Percentiles rank a stretch among this genome's conserved stretches.
Evolutionary conservation across 2,113 vertebrate species (phyloP).

Genomic region (Zeus faber): DNA sequence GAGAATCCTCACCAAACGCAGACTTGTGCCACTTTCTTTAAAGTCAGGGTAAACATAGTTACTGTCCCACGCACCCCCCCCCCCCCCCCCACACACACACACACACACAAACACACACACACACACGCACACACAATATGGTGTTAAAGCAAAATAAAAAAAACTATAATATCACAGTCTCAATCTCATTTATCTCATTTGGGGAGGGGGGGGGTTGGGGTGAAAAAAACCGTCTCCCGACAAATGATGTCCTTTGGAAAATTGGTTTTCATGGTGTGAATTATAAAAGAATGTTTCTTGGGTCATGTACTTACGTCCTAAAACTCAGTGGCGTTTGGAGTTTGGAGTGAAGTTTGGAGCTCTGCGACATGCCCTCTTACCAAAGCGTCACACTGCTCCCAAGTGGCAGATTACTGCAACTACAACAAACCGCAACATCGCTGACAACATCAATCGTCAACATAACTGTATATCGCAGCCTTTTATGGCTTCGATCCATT

Average conservation of each 20-base stretch:
- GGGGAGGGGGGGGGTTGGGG: too few relatives aligned
- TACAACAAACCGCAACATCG: constrained; percentile 6
- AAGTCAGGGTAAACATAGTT: background rate
- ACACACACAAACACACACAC: constrained; percentile 7
- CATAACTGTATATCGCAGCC: too few relatives aligned
- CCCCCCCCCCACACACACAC: background rate
- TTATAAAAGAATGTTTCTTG: too few relatives aligned
- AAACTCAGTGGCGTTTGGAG: background rate
- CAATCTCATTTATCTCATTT: too few relatives aligned
- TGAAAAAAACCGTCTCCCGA: too few relatives aligned
- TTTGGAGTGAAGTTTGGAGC: background rate
- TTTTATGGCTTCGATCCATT: too few relatives aligned
- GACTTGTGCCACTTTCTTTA: constrained; percentile 2
- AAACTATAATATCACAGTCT: too few relatives aligned
- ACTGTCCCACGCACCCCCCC: background rate
- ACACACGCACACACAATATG: constrained; percentile 10
- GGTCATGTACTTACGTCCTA: too few relatives aligned
- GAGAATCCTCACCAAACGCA: constrained; percentile 7
- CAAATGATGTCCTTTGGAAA: too few relatives aligned
- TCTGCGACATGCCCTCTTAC: background rate
- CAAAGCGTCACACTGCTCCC: constrained; percentile 46
- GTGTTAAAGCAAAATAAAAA: too few relatives aligned
- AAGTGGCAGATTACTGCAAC: constrained; percentile 22
- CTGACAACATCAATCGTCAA: too few relatives aligned
- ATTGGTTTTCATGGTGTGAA: too few relatives aligned